Evolutionary conservation across 2,113 vertebrate species (phyloP).

Genomic region (Macquaria ambigua): DNA sequence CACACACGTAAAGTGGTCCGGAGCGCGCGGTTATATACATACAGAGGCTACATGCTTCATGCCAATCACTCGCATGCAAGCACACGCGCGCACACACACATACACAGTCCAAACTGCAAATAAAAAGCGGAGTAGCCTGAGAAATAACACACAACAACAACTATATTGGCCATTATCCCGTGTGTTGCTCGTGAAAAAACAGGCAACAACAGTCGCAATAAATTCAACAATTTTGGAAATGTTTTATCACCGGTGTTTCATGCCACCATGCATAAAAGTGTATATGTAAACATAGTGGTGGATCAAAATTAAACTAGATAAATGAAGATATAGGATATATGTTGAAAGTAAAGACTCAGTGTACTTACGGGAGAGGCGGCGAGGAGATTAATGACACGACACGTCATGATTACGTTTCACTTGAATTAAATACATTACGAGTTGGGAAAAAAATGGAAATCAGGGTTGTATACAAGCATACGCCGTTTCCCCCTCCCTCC

Average conservation of each 20-base stretch:
- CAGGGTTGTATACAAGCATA: slow-evolving; percentile 89
- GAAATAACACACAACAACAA: slow-evolving; percentile 54
- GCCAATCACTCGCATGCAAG: slow-evolving; percentile 43
- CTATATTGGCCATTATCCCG: slow-evolving; percentile 62
- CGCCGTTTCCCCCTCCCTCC: slow-evolving; percentile 85
- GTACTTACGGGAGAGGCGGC: slow-evolving; percentile 90
- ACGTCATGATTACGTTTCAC: slow-evolving; percentile 91
- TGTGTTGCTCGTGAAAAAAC: slow-evolving; percentile 63
- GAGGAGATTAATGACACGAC: slow-evolving; percentile 89
- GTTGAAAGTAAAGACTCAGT: slow-evolving; percentile 87
- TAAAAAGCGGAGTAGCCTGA: neutral
- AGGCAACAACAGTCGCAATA: slow-evolving; percentile 70
- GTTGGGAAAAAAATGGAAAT: slow-evolving; percentile 88
- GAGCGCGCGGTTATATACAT: slow-evolving; percentile 57
- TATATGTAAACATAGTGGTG: slow-evolving; percentile 63
- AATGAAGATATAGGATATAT: slow-evolving; percentile 75
- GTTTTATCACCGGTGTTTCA: slow-evolving; percentile 57
- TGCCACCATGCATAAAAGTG: slow-evolving; percentile 74
- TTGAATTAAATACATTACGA: slow-evolving; percentile 92
- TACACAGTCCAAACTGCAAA: slow-evolving; percentile 38
- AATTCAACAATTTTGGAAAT: slow-evolving; percentile 61
- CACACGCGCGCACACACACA: neutral
- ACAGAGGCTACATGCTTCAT: slow-evolving; percentile 46
- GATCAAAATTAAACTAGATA: slow-evolving; percentile 64
- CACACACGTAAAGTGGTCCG: slow-evolving; percentile 75